A percentile compares a stretch with the other conserved stretches of the same genome.
These are phyloP conservation scores for Labroides dimidiatus DNA, from an alignment of 2,797 vertebrate genomes.

Conservation along the genomic window DNA sequence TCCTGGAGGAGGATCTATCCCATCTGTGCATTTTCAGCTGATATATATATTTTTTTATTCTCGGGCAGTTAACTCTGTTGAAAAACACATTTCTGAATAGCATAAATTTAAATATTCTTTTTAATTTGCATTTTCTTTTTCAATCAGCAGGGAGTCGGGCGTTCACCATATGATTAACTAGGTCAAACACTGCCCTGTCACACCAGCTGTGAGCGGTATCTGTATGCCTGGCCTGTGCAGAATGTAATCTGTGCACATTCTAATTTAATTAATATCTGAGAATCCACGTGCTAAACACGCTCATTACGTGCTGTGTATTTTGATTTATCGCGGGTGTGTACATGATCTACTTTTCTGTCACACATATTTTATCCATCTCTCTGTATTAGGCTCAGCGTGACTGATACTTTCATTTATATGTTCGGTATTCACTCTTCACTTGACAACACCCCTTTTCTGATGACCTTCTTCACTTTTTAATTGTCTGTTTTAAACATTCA, in stretches of 20 bases:
- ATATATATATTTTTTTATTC: too few relatives aligned
- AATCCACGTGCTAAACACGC: not conserved
- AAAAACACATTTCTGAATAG: too few relatives aligned
- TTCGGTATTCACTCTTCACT: not conserved
- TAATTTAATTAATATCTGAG: constrained; percentile 13
- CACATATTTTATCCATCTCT: not conserved
- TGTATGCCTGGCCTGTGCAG: not conserved
- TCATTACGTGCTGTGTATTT: constrained; percentile 6
- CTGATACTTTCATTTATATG: not conserved
- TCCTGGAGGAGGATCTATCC: too few relatives aligned
- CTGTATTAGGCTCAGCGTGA: constrained; percentile 3
- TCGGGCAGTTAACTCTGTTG: too few relatives aligned
- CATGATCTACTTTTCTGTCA: constrained; percentile 26
- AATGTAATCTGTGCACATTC: constrained; percentile 12
- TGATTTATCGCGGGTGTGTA: not conserved
- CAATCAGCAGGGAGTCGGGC: constrained; percentile 6
- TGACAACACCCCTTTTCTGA: not conserved
- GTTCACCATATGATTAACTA: constrained; percentile 36
- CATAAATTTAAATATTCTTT: too few relatives aligned
- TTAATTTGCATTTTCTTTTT: constrained; percentile 1
- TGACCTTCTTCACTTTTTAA: not conserved
- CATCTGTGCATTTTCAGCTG: too few relatives aligned
- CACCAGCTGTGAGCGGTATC: constrained; percentile 29
- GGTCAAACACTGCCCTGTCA: constrained; percentile 34
- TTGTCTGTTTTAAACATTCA: constrained; percentile 14